These are phyloP conservation scores for Aradus depressus DNA, from an alignment of 2,888 invertebrate genomes.

Conservation along the genomic window DNA sequence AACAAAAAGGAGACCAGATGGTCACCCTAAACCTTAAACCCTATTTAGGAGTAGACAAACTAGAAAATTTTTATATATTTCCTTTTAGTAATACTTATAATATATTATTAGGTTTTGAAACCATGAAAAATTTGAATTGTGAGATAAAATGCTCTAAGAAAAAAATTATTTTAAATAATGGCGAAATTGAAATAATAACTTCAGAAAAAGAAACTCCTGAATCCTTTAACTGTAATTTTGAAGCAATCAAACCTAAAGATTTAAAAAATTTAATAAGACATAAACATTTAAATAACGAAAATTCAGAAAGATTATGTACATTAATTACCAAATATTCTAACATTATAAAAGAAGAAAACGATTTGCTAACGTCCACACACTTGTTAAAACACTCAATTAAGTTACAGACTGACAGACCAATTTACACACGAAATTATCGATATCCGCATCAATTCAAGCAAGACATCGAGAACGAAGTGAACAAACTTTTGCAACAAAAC, in stretches of 20 bases:
- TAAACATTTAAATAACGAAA: conserved; percentile 15
- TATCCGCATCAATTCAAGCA: conserved; percentile 17
- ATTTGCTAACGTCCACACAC: conserved; percentile 9
- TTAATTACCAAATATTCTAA: conserved; percentile 11
- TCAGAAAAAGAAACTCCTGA: neutral
- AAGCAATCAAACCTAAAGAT: neutral
- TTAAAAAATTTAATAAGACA: conserved; percentile 2
- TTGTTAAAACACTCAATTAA: conserved; percentile 18
- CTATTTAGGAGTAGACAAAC: neutral
- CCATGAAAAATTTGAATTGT: neutral
- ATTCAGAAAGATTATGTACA: neutral
- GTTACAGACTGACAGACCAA: conserved; percentile 15
- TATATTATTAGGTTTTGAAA: neutral
- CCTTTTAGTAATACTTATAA: neutral
- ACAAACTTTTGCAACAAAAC: conserved; percentile 15
- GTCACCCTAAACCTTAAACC: neutral
- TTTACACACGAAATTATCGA: conserved; percentile 21
- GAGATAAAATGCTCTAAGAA: neutral
- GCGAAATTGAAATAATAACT: neutral
- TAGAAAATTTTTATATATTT: neutral
- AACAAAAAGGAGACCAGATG: neutral
- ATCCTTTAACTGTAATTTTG: neutral
- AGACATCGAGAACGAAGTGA: conserved; percentile 13
- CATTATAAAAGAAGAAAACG: conserved; percentile 15
- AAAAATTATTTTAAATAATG: neutral